Evolutionary conservation across 2,113 vertebrate species (phyloP), one percentile per base, ranked within the genome.

Genomic region (Limanda limanda): DNA sequence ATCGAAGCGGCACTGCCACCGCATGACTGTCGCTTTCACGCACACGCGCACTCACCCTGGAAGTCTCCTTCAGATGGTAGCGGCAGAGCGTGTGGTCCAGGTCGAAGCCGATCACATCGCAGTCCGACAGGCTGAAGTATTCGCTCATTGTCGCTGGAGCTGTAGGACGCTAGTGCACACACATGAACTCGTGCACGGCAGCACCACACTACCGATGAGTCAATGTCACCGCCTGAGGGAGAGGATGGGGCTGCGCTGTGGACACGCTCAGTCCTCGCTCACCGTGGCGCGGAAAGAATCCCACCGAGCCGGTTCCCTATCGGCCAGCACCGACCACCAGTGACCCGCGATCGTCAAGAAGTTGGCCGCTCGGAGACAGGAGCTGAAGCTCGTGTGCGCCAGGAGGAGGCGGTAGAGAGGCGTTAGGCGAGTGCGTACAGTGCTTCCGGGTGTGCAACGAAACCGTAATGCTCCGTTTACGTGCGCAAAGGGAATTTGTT

Each of bases 41-140:
- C 91, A 96, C 94, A 14, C 71, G 5, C 40, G 80, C 17, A 20
- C 91, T 97, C 94, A 97, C 97, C 97, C 92, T 94, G 74, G 95
- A 95, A 91, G 94, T 96, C 92, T 96, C 95, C 85, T 95, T 93
- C 82, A 97, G 93, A 77, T 94, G 92, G 86, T 98, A 97, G 52
- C 96, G 95, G 78, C 97, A 97, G 12, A 97, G 95, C 74, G 97
- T 97, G 91, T 97, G 96, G 93, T 98, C 96, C 93, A 97, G 91
- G 73, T 98, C 97, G 88, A 98, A 98, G 65, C 96, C 96, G 51
- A 97, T 92, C 71, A 95, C 96, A 58, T 97, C 97, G 81, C 96
- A 96, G 62, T 96, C 93, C 13, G 92, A 91, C 77, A 98, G 86
- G 42, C 93, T 96, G 89, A 98, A 97, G 78, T 86, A 85, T 63